Evolutionary conservation across 2,797 vertebrate species (phyloP).

Genomic region (Pseudocheirus occidentalis): DNA sequence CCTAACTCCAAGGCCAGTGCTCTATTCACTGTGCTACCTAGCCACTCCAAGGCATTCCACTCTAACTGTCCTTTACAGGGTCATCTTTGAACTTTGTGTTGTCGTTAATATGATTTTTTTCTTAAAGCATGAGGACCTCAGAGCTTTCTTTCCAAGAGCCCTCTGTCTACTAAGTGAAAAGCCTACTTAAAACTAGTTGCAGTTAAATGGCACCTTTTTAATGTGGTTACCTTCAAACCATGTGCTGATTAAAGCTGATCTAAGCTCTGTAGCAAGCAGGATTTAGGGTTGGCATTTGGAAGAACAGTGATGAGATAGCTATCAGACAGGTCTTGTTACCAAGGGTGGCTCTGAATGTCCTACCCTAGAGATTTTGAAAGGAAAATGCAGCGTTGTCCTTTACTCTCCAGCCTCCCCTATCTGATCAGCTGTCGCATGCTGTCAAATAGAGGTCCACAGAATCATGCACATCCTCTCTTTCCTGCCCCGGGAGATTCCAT

Average conservation of each 20-base stretch:
- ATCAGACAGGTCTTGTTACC: background rate
- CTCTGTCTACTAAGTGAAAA: background rate
- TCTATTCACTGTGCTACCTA: too few relatives aligned
- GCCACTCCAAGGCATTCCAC: background rate
- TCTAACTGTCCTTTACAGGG: conserved; percentile 37
- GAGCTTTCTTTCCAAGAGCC: background rate
- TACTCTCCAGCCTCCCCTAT: background rate
- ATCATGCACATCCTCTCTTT: background rate
- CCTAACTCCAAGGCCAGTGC: too few relatives aligned
- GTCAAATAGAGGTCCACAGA: background rate
- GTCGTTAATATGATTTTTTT: conserved; percentile 5
- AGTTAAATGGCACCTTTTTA: conserved; percentile 30
- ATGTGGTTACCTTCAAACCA: conserved; percentile 18
- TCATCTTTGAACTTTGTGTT: too few relatives aligned
- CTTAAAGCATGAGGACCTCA: conserved; percentile 6
- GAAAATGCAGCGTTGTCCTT: conserved; percentile 14
- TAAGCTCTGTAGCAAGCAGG: conserved; percentile 18
- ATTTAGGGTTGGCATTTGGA: background rate
- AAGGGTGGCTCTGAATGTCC: conserved; percentile 18
- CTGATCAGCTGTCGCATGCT: background rate
- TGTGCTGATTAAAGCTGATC: conserved; percentile 51
- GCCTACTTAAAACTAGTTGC: conserved; percentile 52
- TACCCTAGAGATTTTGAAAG: conserved; percentile 34
- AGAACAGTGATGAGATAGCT: conserved; percentile 35
- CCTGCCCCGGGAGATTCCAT: background rate